Base-by-base conservation (phyloP, 2,113 vertebrate species). In the Leptodactylus fuscus region DNA sequence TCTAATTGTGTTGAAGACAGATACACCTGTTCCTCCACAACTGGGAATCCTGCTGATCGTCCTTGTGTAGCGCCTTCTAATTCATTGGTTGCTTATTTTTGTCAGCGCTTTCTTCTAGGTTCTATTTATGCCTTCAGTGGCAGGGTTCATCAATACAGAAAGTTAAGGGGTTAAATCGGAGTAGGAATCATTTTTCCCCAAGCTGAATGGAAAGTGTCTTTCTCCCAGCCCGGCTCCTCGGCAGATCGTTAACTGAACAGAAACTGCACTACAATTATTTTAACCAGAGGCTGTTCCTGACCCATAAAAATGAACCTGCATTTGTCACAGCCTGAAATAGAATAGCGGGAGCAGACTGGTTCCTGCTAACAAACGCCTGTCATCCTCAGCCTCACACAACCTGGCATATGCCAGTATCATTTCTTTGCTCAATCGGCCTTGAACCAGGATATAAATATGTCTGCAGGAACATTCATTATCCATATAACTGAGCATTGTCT, bases 311-410 rank as follows among this genome's bases (percentile, higher is more conserved):
- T 86, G 84, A 86, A 86, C 84, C 84, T 81, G 84, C 84, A 86
- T 86, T 86, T 86, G 84, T 86, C 84, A 86, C 84, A 86, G 76
- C 84, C 84, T 86, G 84, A 86, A 86, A 86, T 86, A 86, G 84
- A 80, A 86, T 60, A 73, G 84, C 49, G n/a, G 49, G 77, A 86
- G 67, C 76, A 80, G 76, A n/a, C 75, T 73, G 60, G 65, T 53
- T 73, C 65, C 65, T 73, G 65, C 84, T 86, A 86, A 86, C 76
- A 86, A 86, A 86, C 46, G 76, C 77, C 84, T 86, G 84, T 85
- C 76, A 86, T 73, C 84, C 77, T 58, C 83, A 71, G 77, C 62
- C 84, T 86, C 77, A 81, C 84, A 73, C 76, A 86, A 81, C 76
- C 76, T 86, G 84, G 84, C 84, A 86, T 86, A 86, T 86, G 84